Base-by-base conservation (phyloP, 2,888 invertebrate genomes). In the Gonocerus acuteangulatus region DNA sequence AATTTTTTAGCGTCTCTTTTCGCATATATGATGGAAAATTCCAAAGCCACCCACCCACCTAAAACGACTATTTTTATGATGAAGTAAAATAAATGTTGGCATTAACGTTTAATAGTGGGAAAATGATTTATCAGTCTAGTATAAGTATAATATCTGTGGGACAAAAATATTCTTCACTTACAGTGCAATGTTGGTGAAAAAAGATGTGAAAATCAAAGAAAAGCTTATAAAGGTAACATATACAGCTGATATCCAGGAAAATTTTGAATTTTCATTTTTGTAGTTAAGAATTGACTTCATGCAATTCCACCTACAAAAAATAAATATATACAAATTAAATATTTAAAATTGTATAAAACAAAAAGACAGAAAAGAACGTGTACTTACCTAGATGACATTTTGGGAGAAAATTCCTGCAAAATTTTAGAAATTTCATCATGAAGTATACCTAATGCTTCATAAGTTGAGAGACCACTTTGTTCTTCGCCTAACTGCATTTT, bases 161-260 rank as follows among this genome's bases (percentile, higher is more conserved):
- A n/a, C n/a, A n/a, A n/a, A n/a, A n/a, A n/a, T n/a, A n/a, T n/a
- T n/a, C n/a, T n/a, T 36, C 23, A 51, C 52, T 63, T 66, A 66
- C 64, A 61, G 15, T 21, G 36, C 51, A n/a, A 44, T 6, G 19
- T 63, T 32, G 63, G 70, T 69, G 45, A 70, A 66, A 34, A 68
- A 67, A 65, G 70, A 79, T 1, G 77, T 74, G 48, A 77, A 68
- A 47, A 81, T 71, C 15, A 85, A 73, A 18, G 80, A 75, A 48
- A 80, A 67, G 9, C 79, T 77, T 57, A 78, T 77, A 63, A 81
- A 71, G 47, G 83, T 66, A 58, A 84, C 76, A 11, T 81, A 78
- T 6, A 78, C 69, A 57, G 81, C 77, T 27, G 85, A 82, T 48
- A 83, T 79, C 83, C 84, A 85, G 65, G 82, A 82, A 61, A 86